phyloP scores from a whole-genome alignment of 2,888 invertebrate genomes.

The Saturnia japonica region DNA sequence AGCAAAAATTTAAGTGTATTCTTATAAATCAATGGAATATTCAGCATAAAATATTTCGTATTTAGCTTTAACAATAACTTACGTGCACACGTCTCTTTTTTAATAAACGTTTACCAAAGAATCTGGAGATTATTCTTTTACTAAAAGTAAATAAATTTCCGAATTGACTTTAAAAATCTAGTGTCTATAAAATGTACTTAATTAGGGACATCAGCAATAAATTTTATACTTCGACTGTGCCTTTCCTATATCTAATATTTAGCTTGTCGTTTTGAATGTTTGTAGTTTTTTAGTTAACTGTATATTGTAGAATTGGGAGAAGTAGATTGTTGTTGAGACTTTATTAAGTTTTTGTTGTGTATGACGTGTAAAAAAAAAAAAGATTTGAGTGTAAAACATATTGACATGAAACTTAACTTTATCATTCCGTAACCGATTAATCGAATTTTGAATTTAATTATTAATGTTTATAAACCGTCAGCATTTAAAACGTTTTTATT shows the following conservation, averaged over 20 bases:
- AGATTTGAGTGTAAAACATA: conserved; percentile 50
- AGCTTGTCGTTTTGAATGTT: conserved; percentile 72
- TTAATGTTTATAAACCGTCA: conserved; percentile 19
- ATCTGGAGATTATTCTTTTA: conserved; percentile 29
- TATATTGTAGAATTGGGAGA: conserved; percentile 68
- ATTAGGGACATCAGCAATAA: conserved; percentile 81
- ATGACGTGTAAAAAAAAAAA: conserved; percentile 48
- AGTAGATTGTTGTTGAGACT: conserved; percentile 57
- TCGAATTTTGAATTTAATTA: conserved; percentile 41
- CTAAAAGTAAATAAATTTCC: conserved; percentile 35
- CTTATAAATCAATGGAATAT: conserved; percentile 17
- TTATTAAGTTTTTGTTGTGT: conserved; percentile 55
- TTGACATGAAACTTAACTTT: conserved; percentile 47
- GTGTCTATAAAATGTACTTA: conserved; percentile 58
- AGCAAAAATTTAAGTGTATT: conserved; percentile 34
- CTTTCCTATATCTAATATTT: conserved; percentile 81
- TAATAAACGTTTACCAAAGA: conserved; percentile 17
- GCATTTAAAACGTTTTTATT: background rate
- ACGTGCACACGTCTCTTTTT: conserved; percentile 3
- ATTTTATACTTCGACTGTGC: conserved; percentile 82
- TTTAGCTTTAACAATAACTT: background rate
- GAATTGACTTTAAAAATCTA: conserved; percentile 47
- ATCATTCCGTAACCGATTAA: conserved; percentile 55
- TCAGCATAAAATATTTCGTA: conserved; percentile 3
- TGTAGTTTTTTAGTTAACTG: conserved; percentile 67